Evolutionary conservation across 2,113 vertebrate species (phyloP), one percentile per base, ranked within the genome.

Genomic region (Phasianus colchicus): DNA sequence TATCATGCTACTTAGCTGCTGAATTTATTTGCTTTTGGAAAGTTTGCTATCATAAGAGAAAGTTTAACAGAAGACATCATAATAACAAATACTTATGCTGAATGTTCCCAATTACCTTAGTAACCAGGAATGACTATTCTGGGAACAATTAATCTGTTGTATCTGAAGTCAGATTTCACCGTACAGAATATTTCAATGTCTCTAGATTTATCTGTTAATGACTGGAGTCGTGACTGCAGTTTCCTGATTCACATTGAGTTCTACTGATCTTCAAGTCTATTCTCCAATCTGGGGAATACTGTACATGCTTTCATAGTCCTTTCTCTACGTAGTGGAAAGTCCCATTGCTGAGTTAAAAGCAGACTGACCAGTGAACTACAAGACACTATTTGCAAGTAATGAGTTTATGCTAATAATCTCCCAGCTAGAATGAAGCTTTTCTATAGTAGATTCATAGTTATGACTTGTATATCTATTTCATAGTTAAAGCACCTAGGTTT

Each of bases 101-200:
- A 76, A 64, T 69, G 34, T 90, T 94, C 75, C 88, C 67, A 76
- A 52, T 66, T 92, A 82, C 24, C n/a, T 84, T 85, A 57, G 21
- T 69, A 83, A 84, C 18, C 5, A 50, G 22, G 12, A 38, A 42
- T 45, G 20, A 61, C 21, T 72, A 55, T 54, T 63, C 52, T 79
- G 70, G 74, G 76, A 95, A 73, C 24, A 64, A 72, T 83, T 91
- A 65, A 93, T 85, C 48, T 86, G 40, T 67, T 72, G 27, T 65
- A 85, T 42, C 6, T 89, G 64, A 79, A 89, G 38, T 89, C 58
- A 79, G 29, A 57, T 55, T 47, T 43, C 32, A 76, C 47, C 63
- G 3, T 85, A 87, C 4, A 43, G 83, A 75, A 13, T 38, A 66
- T 75, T 76, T 90, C 72, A 88, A 9, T 71, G 57, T 45, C 57